These are phyloP conservation scores for Oenanthe oenanthe DNA, from an alignment of 2,113 vertebrate species.

Conservation along the genomic window DNA sequence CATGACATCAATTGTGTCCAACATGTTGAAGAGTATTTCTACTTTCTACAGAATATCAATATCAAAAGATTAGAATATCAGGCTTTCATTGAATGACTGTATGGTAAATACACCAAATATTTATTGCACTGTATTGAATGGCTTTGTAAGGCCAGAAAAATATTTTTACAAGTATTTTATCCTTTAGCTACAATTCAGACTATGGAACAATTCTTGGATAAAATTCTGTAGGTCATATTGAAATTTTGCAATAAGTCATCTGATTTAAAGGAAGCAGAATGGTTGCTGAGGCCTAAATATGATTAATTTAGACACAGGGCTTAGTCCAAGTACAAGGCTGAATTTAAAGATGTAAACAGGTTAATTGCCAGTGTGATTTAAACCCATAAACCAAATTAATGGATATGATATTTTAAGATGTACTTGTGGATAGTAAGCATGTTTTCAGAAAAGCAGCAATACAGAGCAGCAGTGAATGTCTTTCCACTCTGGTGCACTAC, in stretches of 20 bases:
- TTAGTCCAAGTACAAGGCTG: not conserved
- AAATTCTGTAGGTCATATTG: not conserved
- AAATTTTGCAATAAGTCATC: not conserved
- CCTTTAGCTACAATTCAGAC: not conserved
- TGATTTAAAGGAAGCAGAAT: not conserved
- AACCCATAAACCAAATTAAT: not conserved
- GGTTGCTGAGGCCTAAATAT: not conserved
- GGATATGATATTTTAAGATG: not conserved
- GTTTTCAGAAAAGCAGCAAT: not conserved
- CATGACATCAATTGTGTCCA: not conserved
- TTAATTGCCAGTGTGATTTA: not conserved
- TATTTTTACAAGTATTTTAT: not conserved
- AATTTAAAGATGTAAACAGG: slow-evolving; percentile 12
- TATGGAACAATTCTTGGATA: not conserved
- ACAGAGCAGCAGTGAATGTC: not conserved
- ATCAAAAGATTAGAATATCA: not conserved
- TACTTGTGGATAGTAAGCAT: not conserved
- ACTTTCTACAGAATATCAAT: not conserved
- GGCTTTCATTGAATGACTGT: not conserved
- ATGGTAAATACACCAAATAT: not conserved
- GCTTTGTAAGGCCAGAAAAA: not conserved
- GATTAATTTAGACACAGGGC: not conserved
- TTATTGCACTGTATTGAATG: not conserved
- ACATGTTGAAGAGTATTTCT: not conserved
- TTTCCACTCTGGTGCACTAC: not conserved